Evolutionary conservation across 30 jellyfish, hydroid and myxozoan genomes (phyloP), one percentile per base, ranked within the genome.

Genomic region (Catostylus mosaicus): DNA sequence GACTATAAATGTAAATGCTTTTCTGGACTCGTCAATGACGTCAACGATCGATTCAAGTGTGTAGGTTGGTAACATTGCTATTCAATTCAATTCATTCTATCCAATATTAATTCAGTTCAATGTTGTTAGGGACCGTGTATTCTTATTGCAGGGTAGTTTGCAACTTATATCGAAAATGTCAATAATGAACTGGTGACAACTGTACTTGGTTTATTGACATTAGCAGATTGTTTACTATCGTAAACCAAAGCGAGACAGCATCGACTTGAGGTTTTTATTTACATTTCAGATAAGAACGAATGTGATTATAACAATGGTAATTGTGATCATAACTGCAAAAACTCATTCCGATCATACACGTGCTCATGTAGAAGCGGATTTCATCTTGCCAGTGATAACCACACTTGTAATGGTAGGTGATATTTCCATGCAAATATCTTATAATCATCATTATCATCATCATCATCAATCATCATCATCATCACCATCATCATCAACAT

Each of bases 261-360:
- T n/a, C n/a, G n/a, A n/a, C n/a, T n/a, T n/a, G n/a, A n/a, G n/a
- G n/a, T n/a, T n/a, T n/a, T n/a, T n/a, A n/a, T n/a, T n/a, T n/a
- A n/a, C n/a, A 50, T 50, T 59, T 0, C 64, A 88, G 97, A 88
- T 57, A 61, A 35, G 43, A 35, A 88, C 36, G 97, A 88, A 73
- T 88, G 97, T 56, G 75, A 34, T 63, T 65, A 32, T 26, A 62
- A 47, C 57, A 86, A 76, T 18, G 96, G 96, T 14, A 74, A 74
- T 5, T 86, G 96, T 59, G 83, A 86, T 51, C 96, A 86, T 14
- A 27, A 20, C 2, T 86, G 96, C 86, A 50, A 60, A 27, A 68
- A 86, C 65, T 11, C 43, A 14, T 86, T 63, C 90, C 81, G 85
- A 27, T 74, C 86, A 24, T 68, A 86, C 50, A 18, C 43, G 34